Percentiles rank a stretch among this genome's conserved stretches.
Evolutionary conservation across 35 echinoderm and acorn worm genomes (phyloP).

Genomic region (Strongylocentrotus purpuratus): DNA sequence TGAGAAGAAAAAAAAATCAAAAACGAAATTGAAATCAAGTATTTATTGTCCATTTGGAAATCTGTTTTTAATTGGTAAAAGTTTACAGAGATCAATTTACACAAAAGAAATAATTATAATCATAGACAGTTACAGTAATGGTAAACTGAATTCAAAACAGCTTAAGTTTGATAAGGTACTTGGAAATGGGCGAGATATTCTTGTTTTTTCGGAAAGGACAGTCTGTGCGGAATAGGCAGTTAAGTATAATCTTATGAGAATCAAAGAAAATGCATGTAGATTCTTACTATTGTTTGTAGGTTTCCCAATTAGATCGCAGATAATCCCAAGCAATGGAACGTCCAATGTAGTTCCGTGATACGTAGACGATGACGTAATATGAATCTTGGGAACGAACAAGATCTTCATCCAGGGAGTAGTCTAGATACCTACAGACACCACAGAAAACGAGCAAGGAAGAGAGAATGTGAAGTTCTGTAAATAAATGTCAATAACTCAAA

Average conservation of each 20-base stretch:
- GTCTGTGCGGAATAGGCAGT: neutral
- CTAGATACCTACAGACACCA: conserved; percentile 60
- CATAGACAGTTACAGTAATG: no score
- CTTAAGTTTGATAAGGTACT: no score
- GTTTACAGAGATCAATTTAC: no score
- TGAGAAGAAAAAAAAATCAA: no score
- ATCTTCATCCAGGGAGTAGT: conserved; percentile 50
- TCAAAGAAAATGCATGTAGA: neutral
- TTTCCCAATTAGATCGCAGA: conserved; percentile 77
- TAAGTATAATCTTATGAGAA: neutral
- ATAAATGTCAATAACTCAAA: no score
- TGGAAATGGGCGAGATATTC: neutral
- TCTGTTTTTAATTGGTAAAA: no score
- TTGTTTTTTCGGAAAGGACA: neutral
- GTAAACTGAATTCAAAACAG: no score
- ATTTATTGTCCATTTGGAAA: no score
- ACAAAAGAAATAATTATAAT: no score
- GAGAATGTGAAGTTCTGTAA: no score
- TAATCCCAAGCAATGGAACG: conserved; percentile 94
- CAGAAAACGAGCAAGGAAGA: no score
- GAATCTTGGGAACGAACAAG: conserved; percentile 73
- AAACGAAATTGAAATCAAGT: no score
- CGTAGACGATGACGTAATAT: conserved; percentile 71
- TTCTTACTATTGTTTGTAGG: conserved; percentile 67
- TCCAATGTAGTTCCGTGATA: conserved; percentile 87